Base-by-base conservation (phyloP, 2,113 vertebrate species). In the Grus americana region DNA sequence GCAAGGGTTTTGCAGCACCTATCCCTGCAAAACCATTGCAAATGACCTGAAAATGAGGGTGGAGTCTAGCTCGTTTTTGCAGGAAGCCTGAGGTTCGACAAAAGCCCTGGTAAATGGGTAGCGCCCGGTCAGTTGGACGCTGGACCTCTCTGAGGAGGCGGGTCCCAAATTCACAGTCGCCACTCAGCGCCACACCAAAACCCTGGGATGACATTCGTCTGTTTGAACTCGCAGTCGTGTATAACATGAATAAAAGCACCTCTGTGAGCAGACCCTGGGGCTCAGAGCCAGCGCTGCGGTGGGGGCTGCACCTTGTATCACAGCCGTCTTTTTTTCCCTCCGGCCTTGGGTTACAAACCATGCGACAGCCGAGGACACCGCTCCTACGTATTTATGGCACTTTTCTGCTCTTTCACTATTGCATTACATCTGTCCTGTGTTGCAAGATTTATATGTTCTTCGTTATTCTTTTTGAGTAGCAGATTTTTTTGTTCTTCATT, bases 1-100 rank as follows among this genome's bases (percentile, higher is more conserved):
- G 15, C 50, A 57, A 30, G 26, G 11, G 42, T 78, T 89, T 83
- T 84, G 46, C 32, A 86, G 76, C 34, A 84, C 34, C 54, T 78
- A 17, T 13, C 7, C 15, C 46, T 20, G 7, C 36, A 49, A 30
- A 92, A 74, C 29, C 6, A 4, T 42, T 49, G 40, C 6, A 75
- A 81, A 75, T 32, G 3, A 42, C n/a, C 49, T 80, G 63, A 86
- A 93, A 90, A 81, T 10, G 38, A 83, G 5, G 42, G 30, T 32
- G 30, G 7, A 55, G 22, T 32, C 66, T 0, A 0, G 27, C 8
- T 68, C 0, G 0, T 47, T 90, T 85, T 76, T 66, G 27, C 50
- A 54, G 50, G 38, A 54, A 78, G 42, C 20, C 68, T 42, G 59
- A 76, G 12, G 22, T 70, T 50, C 76, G 82, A 61, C 34, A 73